A percentile compares a stretch with the other conserved stretches of the same genome.
phyloP scores from a whole-genome alignment of 2,888 invertebrate species.

The Priocnemis perturbator region DNA sequence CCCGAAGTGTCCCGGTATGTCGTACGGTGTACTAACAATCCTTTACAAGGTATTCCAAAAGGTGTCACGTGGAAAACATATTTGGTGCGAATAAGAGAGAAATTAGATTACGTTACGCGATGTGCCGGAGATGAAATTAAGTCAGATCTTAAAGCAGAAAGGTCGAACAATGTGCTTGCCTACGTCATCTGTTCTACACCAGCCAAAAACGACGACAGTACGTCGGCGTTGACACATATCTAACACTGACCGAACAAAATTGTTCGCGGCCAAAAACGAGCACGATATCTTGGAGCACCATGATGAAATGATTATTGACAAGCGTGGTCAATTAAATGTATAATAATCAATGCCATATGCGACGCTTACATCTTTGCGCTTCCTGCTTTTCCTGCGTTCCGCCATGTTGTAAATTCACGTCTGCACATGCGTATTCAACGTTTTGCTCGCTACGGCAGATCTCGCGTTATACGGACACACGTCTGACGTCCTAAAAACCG shows the following conservation, averaged over 20 bases:
- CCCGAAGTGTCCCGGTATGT: constrained; percentile 15
- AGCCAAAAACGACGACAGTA: constrained; percentile 9
- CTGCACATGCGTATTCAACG: constrained; percentile 48
- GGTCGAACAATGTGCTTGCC: constrained; percentile 33
- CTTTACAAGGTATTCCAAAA: not conserved
- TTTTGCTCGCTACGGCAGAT: not conserved
- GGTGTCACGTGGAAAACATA: too few species aligned
- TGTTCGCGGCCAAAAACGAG: constrained; percentile 6
- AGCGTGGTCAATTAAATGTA: constrained; percentile 19
- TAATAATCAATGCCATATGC: constrained; percentile 47
- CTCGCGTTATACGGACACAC: too few species aligned
- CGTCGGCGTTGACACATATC: constrained; percentile 37
- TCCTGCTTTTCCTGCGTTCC: constrained; percentile 81
- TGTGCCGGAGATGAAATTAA: not conserved
- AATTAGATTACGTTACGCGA: not conserved
- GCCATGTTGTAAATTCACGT: constrained; percentile 76
- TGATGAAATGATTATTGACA: constrained; percentile 13
- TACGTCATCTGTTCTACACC: constrained; percentile 46
- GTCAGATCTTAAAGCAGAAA: constrained; percentile 10
- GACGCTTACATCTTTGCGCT: constrained; percentile 80
- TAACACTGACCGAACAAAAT: constrained; percentile 4
- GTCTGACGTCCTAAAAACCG: too few species aligned
- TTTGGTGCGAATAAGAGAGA: not conserved
- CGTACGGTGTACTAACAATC: not conserved
- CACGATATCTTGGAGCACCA: constrained; percentile 7